Conservation (phyloP, 2,888 invertebrate genomes). For the Mesoligia furuncula region DNA sequence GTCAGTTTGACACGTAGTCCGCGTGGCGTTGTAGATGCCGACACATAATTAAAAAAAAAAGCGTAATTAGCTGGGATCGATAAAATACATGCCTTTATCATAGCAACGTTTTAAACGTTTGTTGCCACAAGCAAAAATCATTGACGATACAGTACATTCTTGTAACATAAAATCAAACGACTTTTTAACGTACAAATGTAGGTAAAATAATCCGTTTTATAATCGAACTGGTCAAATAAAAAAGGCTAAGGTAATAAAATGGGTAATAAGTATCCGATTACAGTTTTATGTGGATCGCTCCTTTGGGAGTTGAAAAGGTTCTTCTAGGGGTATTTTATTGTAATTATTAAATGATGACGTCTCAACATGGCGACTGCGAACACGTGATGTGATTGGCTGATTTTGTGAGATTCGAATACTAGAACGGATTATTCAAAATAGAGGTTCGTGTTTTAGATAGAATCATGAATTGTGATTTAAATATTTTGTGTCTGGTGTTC, state of each 20-base stretch:
- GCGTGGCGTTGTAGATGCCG: not conserved
- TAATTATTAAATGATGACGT: slow-evolving; percentile 33
- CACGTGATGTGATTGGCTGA: slow-evolving; percentile 20
- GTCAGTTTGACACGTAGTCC: not conserved
- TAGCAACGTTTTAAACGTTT: not conserved
- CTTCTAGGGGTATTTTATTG: slow-evolving; percentile 27
- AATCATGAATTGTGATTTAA: no score
- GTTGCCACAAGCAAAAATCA: no score
- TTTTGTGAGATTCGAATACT: slow-evolving; percentile 7
- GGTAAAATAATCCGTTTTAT: slow-evolving; percentile 40
- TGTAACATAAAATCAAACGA: not conserved
- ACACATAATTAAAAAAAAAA: not conserved
- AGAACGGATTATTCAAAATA: slow-evolving; percentile 27
- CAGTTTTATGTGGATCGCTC: slow-evolving; percentile 40
- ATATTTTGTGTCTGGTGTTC: no score
- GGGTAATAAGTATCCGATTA: slow-evolving; percentile 44
- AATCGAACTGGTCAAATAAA: slow-evolving; percentile 52
- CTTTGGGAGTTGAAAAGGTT: slow-evolving; percentile 3
- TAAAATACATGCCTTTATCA: not conserved
- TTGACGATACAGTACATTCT: not conserved
- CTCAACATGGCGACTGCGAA: slow-evolving; percentile 24
- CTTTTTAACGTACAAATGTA: slow-evolving; percentile 9
- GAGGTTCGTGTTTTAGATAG: no score
- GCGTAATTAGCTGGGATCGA: not conserved
- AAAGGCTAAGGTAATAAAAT: slow-evolving; percentile 53